Evolutionary conservation across 1,140 invertebrate species (phyloP).

Genomic region (Trachelipus rathkii): DNA sequence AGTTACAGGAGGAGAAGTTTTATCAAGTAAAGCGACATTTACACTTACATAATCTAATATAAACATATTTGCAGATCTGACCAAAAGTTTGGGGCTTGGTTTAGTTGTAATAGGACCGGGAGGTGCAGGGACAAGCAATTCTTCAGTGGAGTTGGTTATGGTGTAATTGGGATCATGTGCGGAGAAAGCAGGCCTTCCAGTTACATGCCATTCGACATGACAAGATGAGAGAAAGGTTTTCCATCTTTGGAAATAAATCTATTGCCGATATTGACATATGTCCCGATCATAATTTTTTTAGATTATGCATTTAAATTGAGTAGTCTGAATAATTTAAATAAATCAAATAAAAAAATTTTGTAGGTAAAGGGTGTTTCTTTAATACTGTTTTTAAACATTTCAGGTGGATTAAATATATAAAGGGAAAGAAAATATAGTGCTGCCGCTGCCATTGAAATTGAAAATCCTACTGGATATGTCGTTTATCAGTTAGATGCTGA

Average conservation of each 20-base stretch:
- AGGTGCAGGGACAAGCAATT: conserved; percentile 59
- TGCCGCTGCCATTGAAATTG: conserved; percentile 57
- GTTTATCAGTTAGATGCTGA: conserved; percentile 60
- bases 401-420: conserved; percentile 68
- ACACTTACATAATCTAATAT: too few species aligned
- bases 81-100: conserved; percentile 58
- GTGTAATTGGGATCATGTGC: too few species aligned
- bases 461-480: conserved; percentile 59
- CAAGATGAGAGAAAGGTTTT: conserved; percentile 52
- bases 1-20: too few species aligned
- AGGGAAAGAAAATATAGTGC: conserved; percentile 65
- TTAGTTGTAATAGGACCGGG: conserved; percentile 54
- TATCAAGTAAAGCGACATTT: too few species aligned
- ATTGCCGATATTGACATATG: conserved; percentile 54
- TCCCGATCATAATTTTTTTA: conserved; percentile 51
- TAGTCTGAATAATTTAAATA: too few species aligned
- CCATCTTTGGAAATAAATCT: conserved; percentile 57
- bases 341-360: too few species aligned
- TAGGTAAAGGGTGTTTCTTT: not conserved
- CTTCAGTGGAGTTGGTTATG: conserved; percentile 58
- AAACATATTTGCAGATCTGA: conserved; percentile 37
- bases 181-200: conserved; percentile 53
- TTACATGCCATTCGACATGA: conserved; percentile 54
- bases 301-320: too few species aligned
- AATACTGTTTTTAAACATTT: not conserved